Evolutionary conservation across 2,888 invertebrate species (phyloP).

Genomic region (Sminthurinus aureus): DNA sequence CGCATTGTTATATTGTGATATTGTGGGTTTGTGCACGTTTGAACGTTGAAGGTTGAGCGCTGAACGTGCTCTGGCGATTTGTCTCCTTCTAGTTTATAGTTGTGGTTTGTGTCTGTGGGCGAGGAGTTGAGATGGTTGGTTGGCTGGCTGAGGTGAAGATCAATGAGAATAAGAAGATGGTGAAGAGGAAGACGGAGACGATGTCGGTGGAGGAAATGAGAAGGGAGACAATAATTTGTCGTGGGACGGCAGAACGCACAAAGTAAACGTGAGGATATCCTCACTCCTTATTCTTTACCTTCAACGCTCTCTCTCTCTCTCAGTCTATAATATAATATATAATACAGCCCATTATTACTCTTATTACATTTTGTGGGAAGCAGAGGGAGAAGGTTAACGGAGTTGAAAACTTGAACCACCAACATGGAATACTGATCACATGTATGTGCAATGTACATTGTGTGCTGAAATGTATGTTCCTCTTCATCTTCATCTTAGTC

Average conservation of each 20-base stretch:
- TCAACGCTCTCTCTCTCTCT: no score
- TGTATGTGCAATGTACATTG: background rate
- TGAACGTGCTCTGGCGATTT: background rate
- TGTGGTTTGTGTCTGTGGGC: background rate
- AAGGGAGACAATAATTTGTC: conserved; percentile 39
- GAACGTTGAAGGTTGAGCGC: no score
- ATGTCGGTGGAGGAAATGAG: conserved; percentile 12
- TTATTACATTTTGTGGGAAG: no score
- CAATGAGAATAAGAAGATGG: conserved; percentile 23
- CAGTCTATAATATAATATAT: no score
- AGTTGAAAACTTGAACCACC: conserved; percentile 26
- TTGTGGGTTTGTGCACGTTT: background rate
- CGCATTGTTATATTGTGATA: background rate
- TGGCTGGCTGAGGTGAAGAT: conserved; percentile 26
- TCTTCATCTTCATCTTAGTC: background rate
- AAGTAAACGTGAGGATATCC: conserved; percentile 15
- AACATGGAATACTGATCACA: conserved; percentile 31
- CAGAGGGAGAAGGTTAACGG: conserved; percentile 13
- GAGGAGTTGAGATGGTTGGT: background rate
- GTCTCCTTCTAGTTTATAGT: conserved; percentile 15
- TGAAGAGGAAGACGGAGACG: conserved; percentile 8
- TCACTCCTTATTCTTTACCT: background rate
- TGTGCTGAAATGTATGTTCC: background rate
- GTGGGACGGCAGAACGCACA: conserved; percentile 13
- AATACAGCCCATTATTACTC: no score